Base-by-base conservation (phyloP, 1,140 invertebrate genomes). In the Drosophila equinoxialis region DNA sequence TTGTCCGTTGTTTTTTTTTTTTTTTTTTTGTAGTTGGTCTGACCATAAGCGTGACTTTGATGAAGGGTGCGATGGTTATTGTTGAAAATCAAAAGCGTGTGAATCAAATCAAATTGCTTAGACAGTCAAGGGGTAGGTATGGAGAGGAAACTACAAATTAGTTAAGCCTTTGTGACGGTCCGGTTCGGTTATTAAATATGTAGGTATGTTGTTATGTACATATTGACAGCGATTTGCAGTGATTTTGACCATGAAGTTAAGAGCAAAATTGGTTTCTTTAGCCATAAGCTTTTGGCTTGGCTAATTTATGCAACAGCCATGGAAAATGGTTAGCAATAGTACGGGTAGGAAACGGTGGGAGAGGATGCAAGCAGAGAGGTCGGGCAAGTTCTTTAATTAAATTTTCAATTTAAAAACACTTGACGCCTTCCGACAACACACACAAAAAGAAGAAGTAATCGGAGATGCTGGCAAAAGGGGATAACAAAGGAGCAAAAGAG, bases 171-270 rank as follows among this genome's bases (percentile, higher is more conserved):
- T 80, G 68, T 72, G 69, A 55, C 64, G 72, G 75, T 77, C 74
- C 68, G 79, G 65, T 71, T 74, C 54, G 75, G 58, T 39, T 65
- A 62, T 69, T 71, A 63, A 41, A 45, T 71, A 37, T 60, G 62
- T 66, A 77, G 72, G 70, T 82, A 51, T 20, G 17, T 51, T 13
- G 37, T 13, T 39, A 13, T 39, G 37, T 39, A 51, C 45, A 51
- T 51, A 89, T 89, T 89, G 83, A 89, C 79, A 89, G 73, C 76
- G 83, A 87, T 87, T 87, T 87, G 83, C 72, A 68, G 33, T 79
- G 83, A 77, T 77, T 86, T 75, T 84, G 84, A 75, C 84, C 84
- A 78, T 87, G 84, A 87, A 89, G 75, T 13, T 17, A 37, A 59
- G 35, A 58, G 33, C 37, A 65, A 75, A 55, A 57, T 42, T 63